These are phyloP conservation scores for Hystrix brachyura DNA, from an alignment of 2,113 vertebrate genomes.

Conservation along the genomic window DNA sequence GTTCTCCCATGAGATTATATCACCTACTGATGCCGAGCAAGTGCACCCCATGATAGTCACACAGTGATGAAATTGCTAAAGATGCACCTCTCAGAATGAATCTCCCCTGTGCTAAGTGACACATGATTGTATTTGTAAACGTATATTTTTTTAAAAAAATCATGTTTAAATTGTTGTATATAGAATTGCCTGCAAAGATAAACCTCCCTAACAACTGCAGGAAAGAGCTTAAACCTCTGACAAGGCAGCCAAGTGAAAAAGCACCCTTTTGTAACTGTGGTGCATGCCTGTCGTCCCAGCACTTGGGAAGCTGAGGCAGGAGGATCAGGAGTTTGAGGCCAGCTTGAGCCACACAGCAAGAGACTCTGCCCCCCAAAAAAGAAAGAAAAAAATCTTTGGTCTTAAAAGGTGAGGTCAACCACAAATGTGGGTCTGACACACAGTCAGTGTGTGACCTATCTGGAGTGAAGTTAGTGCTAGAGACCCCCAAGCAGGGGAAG, in stretches of 20 bases:
- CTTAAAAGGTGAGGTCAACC: fast-evolving
- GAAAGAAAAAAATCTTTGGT: no score
- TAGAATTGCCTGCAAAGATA: neutral
- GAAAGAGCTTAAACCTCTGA: neutral
- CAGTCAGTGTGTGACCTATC: fast-evolving
- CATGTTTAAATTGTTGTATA: neutral
- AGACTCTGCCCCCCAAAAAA: no score
- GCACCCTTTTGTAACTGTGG: neutral
- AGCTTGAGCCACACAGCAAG: no score
- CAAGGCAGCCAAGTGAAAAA: neutral
- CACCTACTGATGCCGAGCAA: neutral
- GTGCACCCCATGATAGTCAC: neutral
- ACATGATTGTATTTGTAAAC: neutral
- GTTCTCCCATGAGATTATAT: neutral
- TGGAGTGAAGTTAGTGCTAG: fast-evolving
- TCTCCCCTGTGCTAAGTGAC: neutral
- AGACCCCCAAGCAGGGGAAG: neutral
- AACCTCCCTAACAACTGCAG: neutral
- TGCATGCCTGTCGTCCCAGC: no score
- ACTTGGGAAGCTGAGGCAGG: no score
- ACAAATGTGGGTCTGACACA: neutral
- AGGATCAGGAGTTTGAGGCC: no score
- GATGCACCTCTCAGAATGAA: neutral
- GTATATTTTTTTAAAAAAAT: neutral
- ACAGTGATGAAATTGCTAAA: neutral